Percentiles rank a stretch among this genome's conserved stretches.
phyloP scores from a whole-genome alignment of 2,797 vertebrate genomes.

The Chiloscyllium punctatum region DNA sequence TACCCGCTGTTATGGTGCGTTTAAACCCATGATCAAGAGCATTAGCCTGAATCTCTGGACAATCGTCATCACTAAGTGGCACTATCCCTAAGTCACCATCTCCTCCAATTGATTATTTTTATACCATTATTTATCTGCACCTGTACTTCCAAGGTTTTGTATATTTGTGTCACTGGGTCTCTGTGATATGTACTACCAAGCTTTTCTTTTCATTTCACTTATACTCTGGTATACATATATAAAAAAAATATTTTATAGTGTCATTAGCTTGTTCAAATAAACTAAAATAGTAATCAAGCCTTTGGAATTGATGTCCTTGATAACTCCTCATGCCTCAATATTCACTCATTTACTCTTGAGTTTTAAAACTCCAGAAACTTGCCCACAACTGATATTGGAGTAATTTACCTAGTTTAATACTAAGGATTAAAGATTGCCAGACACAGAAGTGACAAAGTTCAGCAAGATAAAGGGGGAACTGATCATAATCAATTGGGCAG shows the following conservation, averaged over 20 bases:
- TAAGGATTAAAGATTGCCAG: background rate
- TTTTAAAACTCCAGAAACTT: background rate
- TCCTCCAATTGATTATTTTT: background rate
- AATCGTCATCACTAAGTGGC: too few species aligned
- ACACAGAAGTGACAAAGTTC: background rate
- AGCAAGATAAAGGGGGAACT: background rate
- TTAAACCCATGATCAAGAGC: too few species aligned
- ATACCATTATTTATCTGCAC: background rate
- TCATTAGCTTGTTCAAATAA: background rate
- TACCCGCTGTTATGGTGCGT: too few species aligned
- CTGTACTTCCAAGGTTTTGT: background rate
- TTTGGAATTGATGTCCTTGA: background rate
- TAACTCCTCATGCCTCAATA: background rate
- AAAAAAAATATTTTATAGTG: background rate
- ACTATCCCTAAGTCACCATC: too few species aligned
- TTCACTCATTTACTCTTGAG: background rate
- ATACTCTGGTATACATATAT: background rate
- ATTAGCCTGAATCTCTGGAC: too few species aligned
- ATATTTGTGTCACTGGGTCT: background rate
- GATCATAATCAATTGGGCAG: background rate
- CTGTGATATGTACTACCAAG: too few species aligned
- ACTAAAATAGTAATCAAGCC: background rate
- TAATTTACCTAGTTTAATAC: background rate
- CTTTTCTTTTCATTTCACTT: background rate
- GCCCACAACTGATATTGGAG: background rate